Percentiles rank a stretch among this genome's conserved stretches.
Evolutionary conservation across 2,113 vertebrate genomes (phyloP).

Genomic region (Copsychus sechellarum): DNA sequence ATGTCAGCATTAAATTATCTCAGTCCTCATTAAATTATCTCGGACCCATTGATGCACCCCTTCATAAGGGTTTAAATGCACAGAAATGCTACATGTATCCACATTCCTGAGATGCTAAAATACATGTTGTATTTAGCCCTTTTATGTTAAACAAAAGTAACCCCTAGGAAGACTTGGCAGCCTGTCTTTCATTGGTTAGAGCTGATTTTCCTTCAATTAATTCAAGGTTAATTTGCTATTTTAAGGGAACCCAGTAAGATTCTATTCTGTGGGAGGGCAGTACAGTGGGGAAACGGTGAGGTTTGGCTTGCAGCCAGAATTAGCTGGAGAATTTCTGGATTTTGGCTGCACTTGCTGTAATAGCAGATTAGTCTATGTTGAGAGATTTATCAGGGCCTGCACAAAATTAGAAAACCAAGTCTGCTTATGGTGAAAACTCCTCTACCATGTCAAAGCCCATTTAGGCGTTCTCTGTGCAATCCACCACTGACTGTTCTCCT

Average conservation of each 20-base stretch:
- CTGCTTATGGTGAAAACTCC: neutral
- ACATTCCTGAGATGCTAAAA: neutral
- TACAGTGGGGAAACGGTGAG: neutral
- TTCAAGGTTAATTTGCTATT: constrained; percentile 20
- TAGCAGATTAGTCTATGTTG: neutral
- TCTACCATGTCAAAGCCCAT: neutral
- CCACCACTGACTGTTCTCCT: neutral
- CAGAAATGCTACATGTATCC: neutral
- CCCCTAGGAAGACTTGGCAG: neutral
- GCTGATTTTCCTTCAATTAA: neutral
- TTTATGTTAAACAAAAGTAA: neutral
- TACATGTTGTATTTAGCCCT: neutral
- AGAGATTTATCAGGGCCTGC: neutral
- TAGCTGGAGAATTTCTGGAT: constrained; percentile 2
- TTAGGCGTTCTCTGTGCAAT: neutral
- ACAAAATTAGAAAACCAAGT: constrained; percentile 42
- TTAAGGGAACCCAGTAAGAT: neutral
- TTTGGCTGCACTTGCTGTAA: constrained; percentile 28
- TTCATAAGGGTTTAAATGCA: neutral
- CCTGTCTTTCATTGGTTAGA: neutral
- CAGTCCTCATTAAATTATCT: neutral
- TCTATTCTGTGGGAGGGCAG: neutral
- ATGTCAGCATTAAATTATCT: neutral
- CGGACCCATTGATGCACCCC: no score
- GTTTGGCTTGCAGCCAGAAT: constrained; percentile 10